Evolutionary conservation across 2,113 vertebrate species (phyloP), one percentile per base, ranked within the genome.

Genomic region (Dendropsophus ebraccatus): DNA sequence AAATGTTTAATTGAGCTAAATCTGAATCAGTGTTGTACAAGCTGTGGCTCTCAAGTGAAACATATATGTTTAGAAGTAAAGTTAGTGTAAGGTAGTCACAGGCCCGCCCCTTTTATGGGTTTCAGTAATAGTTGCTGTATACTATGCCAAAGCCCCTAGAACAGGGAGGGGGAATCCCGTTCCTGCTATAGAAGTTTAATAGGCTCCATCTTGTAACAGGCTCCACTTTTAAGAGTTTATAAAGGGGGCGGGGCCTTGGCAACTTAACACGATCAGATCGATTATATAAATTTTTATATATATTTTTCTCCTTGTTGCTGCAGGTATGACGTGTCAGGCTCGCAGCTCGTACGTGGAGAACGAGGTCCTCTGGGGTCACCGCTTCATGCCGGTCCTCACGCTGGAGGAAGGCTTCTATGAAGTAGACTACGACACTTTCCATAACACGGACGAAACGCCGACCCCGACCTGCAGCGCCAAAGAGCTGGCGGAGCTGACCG

Each of bases 331-430:
- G 0, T 86, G 84, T 35, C 84, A 86, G 67, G 84, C 84, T n/a
- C 84, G 84, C 28, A 86, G 84, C 32, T 86, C 84, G 1, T 86
- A 86, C 4, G 84, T 86, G 65, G 84, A 86, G 12, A 41, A 12
- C 0, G 84, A 86, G 54, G 77, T 86, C 8, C 84, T 86, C 16
- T 86, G 84, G 84, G 84, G 84, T 21, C 75, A 86, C 65, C 76
- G 84, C 2, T 86, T 86, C 52, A 86, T 86, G 84, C 84, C 84
- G 5, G 84, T 86, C 50, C 67, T 86, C 23, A 86, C 84, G 2
- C 19, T 86, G 67, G 84, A 86, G 12, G 84, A 86, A 81, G 84
- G 84, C 13, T 86, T 86, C 30, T 86, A 86, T 13, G 84, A 86
- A 49, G 84, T 86, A 1, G 84, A 86, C 50, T 86, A 86, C 21